Evolutionary conservation across 2,113 vertebrate species (phyloP), one percentile per base, ranked within the genome.

Genomic region (Phycodurus eques): DNA sequence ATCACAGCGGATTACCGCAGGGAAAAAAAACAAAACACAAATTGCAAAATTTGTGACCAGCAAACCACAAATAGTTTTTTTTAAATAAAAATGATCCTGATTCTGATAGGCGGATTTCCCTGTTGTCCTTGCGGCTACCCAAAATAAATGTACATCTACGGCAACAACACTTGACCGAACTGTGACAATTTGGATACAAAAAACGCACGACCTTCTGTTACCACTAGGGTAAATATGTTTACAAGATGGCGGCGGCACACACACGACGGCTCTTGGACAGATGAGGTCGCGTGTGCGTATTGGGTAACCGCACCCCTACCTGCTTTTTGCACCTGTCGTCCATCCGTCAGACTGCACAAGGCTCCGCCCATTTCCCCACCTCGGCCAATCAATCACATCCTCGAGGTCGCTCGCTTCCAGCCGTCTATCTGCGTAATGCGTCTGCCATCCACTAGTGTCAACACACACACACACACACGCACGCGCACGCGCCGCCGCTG

Each of bases 271-370:
- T 0, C 11, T 33, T 15, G 13, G 22, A 22, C 31, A 61, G 31
- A 33, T 31, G 11, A 9, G 57, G 9, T 27, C 12, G 2, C 57
- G 27, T 11, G 4, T 59, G 9, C 11, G n/a, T 5, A 61, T 33
- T 33, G 60, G 27, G 27, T 19, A 13, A 8, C 35, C 27, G 14
- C 6, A 33, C 13, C 22, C 89, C 77, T 92, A 93, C 93, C 93
- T 91, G 90, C 64, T 54, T 78, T 88, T 63, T 76, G 90, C 80
- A 92, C 75, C 22, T 92, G 90, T 74, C 89, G 90, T 31, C 81
- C 90, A 77, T 85, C 85, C 44, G 92, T 92, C 83, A 93, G 90
- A 90, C 92, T 93, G 83, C 90, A 92, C 83, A 92, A 80, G 71
- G 90, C 88, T 77, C 90, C 84, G 88, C 92, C 92, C 92, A 93